Evolutionary conservation across 2,113 vertebrate genomes (phyloP).

Genomic region (Xyrauchen texanus): DNA sequence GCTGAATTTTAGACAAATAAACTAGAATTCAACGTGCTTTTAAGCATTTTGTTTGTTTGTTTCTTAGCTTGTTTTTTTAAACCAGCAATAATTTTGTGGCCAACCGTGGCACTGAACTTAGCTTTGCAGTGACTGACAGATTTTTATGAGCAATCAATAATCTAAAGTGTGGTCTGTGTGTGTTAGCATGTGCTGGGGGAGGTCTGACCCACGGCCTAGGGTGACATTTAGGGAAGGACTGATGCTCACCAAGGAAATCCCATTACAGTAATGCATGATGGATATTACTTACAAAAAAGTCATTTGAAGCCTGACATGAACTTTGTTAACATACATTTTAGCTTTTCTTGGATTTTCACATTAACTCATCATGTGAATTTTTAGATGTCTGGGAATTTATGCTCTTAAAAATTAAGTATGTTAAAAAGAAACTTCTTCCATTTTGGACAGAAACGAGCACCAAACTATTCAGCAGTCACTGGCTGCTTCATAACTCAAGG

Average conservation of each 20-base stretch:
- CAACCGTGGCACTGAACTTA: conserved; percentile 49
- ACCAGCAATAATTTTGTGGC: no score
- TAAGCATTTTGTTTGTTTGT: no score
- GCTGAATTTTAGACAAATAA: no score
- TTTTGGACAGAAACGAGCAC: not conserved
- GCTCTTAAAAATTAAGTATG: conserved; percentile 38
- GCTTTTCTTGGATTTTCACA: no score
- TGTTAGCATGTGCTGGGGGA: conserved; percentile 64
- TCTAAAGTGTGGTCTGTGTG: conserved; percentile 58
- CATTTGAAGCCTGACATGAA: conserved; percentile 71
- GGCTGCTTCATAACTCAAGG: not conserved
- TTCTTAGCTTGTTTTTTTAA: no score
- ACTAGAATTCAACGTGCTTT: no score
- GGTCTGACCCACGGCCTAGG: conserved; percentile 72
- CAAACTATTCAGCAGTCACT: not conserved
- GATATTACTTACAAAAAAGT: conserved; percentile 69
- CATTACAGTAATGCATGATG: conserved; percentile 79
- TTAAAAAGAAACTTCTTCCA: not conserved
- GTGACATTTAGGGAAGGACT: conserved; percentile 75
- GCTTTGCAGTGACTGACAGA: conserved; percentile 58
- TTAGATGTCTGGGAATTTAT: conserved; percentile 26
- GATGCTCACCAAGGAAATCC: conserved; percentile 75
- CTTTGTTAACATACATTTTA: no score
- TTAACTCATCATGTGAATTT: no score
- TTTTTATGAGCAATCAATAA: conserved; percentile 76